These are phyloP conservation scores for Ophiothrix spiculata DNA, from an alignment of 35 echinoderm and acorn worm genomes.

Conservation along the genomic window DNA sequence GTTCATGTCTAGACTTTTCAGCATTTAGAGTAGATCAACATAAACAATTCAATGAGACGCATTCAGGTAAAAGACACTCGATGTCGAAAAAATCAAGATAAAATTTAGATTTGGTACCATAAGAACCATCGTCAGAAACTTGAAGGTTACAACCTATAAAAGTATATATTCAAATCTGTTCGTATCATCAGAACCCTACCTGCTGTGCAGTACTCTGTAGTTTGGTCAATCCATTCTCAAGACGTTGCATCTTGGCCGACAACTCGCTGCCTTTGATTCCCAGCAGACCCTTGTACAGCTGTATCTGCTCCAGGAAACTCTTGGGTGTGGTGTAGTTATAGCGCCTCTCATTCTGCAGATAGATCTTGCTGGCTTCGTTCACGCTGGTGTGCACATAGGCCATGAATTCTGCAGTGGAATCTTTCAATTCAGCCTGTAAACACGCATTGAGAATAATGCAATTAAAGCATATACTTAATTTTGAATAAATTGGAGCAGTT, in stretches of 20 bases:
- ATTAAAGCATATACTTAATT: too few species aligned
- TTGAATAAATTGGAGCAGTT: too few species aligned
- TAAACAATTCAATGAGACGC: neutral
- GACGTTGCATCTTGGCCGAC: constrained; percentile 96
- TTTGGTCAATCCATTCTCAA: constrained; percentile 98
- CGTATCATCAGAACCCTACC: constrained; percentile 25
- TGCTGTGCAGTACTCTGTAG: constrained; percentile 98
- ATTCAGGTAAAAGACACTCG: too few species aligned
- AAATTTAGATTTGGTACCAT: too few species aligned
- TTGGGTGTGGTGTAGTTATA: constrained; percentile 99
- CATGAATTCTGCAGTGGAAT: constrained; percentile 93
- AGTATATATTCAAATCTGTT: neutral
- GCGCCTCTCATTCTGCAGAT: constrained; percentile 86
- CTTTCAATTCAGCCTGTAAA: constrained; percentile 69
- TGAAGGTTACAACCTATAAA: neutral
- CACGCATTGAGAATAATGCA: neutral
- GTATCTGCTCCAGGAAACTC: constrained; percentile 98
- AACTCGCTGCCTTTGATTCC: constrained; percentile 76
- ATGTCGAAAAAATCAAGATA: too few species aligned
- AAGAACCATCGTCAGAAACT: neutral
- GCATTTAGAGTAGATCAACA: neutral
- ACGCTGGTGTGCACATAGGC: constrained; percentile 95
- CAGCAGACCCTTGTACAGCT: constrained; percentile 82
- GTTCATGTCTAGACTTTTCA: too few species aligned
- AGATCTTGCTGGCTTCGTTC: constrained; percentile 90